Evolutionary conservation across 2,797 vertebrate species (phyloP).

Genomic region (Chloroceryle inda): DNA sequence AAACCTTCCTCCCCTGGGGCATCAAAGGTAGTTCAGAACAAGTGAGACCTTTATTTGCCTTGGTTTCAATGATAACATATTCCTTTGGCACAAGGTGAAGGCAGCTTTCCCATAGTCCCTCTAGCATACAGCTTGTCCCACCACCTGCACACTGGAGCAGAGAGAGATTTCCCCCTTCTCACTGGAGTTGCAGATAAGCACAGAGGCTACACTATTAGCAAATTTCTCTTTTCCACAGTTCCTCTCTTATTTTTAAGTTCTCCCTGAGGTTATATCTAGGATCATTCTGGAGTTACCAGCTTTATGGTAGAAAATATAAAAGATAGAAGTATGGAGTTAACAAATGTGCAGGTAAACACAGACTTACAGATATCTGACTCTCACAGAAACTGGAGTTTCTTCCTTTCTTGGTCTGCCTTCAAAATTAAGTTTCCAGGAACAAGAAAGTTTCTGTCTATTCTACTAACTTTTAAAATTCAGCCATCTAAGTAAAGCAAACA

Average conservation of each 20-base stretch:
- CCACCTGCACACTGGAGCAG: fast-evolving
- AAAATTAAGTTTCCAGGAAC: not conserved
- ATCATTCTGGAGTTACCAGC: not conserved
- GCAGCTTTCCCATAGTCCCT: not conserved
- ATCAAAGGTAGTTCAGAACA: not conserved
- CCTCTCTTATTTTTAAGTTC: not conserved
- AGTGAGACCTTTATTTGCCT: not conserved
- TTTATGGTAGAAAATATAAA: not conserved
- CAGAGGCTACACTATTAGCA: not conserved
- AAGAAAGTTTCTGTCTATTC: not conserved
- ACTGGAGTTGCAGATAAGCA: not conserved
- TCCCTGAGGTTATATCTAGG: not conserved
- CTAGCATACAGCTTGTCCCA: not conserved
- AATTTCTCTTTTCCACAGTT: not conserved
- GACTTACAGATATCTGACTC: not conserved
- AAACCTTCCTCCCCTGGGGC: not conserved
- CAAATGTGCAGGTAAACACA: not conserved
- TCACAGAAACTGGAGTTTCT: not conserved
- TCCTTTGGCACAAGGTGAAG: not conserved
- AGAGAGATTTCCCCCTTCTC: not conserved
- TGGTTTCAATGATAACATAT: not conserved
- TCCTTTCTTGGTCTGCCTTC: not conserved
- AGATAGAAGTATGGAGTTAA: not conserved
- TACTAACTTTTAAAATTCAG: not conserved
- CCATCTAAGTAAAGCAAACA: not conserved